Base-by-base conservation (phyloP, 2,888 invertebrate species). In the Nemapogon koenigi region DNA sequence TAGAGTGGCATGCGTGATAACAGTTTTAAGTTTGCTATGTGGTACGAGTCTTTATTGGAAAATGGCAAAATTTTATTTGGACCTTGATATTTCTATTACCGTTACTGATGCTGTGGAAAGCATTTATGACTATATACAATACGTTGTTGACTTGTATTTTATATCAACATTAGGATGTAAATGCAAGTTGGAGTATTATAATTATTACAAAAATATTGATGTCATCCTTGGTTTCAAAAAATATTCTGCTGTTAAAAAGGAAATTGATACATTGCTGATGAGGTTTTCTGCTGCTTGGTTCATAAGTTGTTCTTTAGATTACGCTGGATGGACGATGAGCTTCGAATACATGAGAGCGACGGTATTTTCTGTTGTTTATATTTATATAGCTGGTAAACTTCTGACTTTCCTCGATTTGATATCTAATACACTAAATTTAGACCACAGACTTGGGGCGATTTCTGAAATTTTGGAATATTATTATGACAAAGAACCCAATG, bases 351-450 rank as follows among this genome's bases (percentile, higher is more conserved):
- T 45, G 3, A 41, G 43, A 6, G 55, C 72, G 1, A 15, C 50
- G 1, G 26, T 52, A 1, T 66, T 57, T 44, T 48, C 56, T 1
- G 15, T 58, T 6, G 39, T 57, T 3, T 70, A 69, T 41, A 16
- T 67, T 2, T 70, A 56, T 48, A 43, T 68, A 14, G 49, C 62
- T n/a, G 57, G 69, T 22, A 73, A 71, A 55, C 65, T 70, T 14
- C 41, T 69, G 1, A 65, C 63, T 1, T 62, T 53, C 3, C 40
- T 72, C 15, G 65, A 71, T 45, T 48, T 72, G 15, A 61, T 62
- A 18, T 53, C 59, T 16, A 64, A 73, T 41, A 52, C 64, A 3
- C 54, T 59, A 46, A 59, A 68, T 2, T 51, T 67, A 7, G 61
- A 64, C 43, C 51, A 47, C 30, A 53, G 72, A 32, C 40, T 73